Conservation (phyloP, 2,113 vertebrate species). For the Sinocyclocheilus rhinocerous region DNA sequence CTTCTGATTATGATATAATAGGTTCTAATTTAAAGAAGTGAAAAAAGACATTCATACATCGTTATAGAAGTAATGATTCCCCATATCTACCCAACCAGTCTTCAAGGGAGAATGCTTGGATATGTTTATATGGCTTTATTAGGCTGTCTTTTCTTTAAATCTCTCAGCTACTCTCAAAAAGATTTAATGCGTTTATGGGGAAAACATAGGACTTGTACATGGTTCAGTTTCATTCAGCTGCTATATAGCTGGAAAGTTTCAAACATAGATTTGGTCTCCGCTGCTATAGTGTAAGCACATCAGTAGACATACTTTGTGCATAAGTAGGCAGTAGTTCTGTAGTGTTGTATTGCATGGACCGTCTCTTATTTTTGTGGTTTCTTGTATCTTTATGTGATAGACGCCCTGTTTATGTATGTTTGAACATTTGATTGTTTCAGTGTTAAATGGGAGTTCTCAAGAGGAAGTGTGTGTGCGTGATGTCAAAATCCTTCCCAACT, state of each 20-base stretch:
- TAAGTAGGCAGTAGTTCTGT: background rate
- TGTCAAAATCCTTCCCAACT: slow-evolving; percentile 84
- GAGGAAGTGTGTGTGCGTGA: slow-evolving; percentile 83
- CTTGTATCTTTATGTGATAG: background rate
- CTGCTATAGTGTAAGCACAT: background rate
- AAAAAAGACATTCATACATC: background rate
- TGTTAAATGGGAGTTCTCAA: slow-evolving; percentile 84
- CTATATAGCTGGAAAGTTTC: background rate
- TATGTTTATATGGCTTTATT: slow-evolving; percentile 2
- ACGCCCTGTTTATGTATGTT: slow-evolving; percentile 26
- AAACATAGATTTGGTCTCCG: background rate
- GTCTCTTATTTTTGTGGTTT: slow-evolving; percentile 5
- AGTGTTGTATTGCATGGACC: background rate
- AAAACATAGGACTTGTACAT: background rate
- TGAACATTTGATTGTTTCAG: slow-evolving; percentile 60
- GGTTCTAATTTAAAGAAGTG: background rate
- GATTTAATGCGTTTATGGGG: background rate
- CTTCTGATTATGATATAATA: background rate
- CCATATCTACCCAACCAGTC: background rate
- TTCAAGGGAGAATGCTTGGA: background rate
- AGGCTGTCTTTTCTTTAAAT: background rate
- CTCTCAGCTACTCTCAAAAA: background rate
- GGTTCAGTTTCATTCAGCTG: background rate
- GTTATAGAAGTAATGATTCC: background rate
- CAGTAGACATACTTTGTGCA: background rate